Base-by-base conservation (phyloP, 2,113 vertebrate species). In the Sisor rabdophorus region DNA sequence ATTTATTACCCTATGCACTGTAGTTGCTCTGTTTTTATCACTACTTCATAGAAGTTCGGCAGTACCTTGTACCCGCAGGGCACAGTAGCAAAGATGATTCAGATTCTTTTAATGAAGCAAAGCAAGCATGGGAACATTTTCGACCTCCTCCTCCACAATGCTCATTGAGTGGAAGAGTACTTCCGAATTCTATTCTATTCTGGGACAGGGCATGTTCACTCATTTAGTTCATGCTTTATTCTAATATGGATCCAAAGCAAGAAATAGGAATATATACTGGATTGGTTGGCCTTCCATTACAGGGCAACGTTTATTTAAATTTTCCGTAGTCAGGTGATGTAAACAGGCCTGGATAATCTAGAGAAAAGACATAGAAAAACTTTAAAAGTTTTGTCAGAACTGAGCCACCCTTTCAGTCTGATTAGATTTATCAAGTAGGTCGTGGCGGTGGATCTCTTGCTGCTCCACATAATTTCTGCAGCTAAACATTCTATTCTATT, bases 101-200 rank as follows among this genome's bases (percentile, higher is more conserved):
- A 40, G 9, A 71, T 77, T 71, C 15, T n/a, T 71, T 50, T 52
- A 53, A 44, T 44, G 12, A 40, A 71, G 55, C 30, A 63, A 71
- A 64, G 30, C 68, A 63, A 76, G 76, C 47, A 61, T 24, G 47
- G 71, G 52, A 58, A 75, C 48, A n/a, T 50, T 61, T 61, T 50
- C 24, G 16, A 48, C 40, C 22, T 50, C 65, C 22, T 50, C 65
- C 65, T 50, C 65, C 44, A 52, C 47, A 28, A 24, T 26, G 24
- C 40, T 55, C 30, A 56, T 56, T 7, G 7, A 24, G 19, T 32
- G n/a, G 20, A 71, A 40, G 12, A 44, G 53, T 55, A 44, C 70
- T 72, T 58, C 53, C 3, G 20, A 71, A 32, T 56, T 44, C 55
- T 58, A 44, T 16, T 28, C 24, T 69, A 20, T 11, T 68, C 47